Percentiles rank a stretch among this genome's conserved stretches.
phyloP scores from a whole-genome alignment of 2,113 vertebrate species.

The Theropithecus gelada region DNA sequence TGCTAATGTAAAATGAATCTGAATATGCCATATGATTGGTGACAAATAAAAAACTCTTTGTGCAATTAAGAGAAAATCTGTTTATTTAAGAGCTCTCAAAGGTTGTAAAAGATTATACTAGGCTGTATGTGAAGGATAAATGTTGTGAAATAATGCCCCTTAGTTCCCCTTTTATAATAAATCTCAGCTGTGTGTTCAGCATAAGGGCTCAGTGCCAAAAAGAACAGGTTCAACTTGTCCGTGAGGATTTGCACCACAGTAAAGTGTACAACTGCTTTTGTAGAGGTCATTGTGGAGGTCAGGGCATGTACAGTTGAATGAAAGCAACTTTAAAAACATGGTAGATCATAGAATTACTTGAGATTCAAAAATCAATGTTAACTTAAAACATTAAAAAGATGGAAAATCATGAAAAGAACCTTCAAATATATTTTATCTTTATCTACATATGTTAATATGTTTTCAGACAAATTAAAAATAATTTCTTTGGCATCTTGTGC shows the following conservation, averaged over 20 bases:
- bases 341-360: conserved; percentile 57
- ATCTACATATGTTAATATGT: neutral
- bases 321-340: conserved; percentile 78
- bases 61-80: conserved; percentile 78
- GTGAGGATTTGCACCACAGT: conserved; percentile 89
- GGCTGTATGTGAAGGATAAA: conserved; percentile 79
- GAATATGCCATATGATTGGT: conserved; percentile 68
- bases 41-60: conserved; percentile 73
- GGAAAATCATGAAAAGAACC: conserved; percentile 43
- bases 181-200: conserved; percentile 87
- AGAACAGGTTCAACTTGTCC: conserved; percentile 93
- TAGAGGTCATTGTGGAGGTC: conserved; percentile 89
- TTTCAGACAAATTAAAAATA: conserved; percentile 9
- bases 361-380: conserved; percentile 68
- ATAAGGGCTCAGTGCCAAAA: conserved; percentile 87
- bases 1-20: conserved; percentile 67
- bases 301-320: conserved; percentile 70
- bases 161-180: conserved; percentile 88
- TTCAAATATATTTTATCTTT: neutral
- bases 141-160: conserved; percentile 87
- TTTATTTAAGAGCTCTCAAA: conserved; percentile 83
- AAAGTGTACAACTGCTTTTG: conserved; percentile 88
- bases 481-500: neutral
- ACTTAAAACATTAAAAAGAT: conserved; percentile 60
- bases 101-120: conserved; percentile 84